Evolutionary conservation across 2,113 vertebrate species (phyloP).

Genomic region (Psettodes erumei): DNA sequence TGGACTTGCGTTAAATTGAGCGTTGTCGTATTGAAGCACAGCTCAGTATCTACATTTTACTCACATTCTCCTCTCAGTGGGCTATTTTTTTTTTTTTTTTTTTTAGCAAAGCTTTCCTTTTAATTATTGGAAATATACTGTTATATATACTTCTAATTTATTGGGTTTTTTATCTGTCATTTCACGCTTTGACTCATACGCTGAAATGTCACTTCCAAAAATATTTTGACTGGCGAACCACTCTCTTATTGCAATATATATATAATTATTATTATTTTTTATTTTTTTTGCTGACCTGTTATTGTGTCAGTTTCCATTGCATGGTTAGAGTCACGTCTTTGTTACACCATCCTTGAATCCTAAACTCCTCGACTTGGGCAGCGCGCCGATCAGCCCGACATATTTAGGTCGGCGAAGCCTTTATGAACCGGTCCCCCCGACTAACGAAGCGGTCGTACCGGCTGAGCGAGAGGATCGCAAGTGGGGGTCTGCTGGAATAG

Average conservation of each 20-base stretch:
- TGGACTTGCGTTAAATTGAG: neutral
- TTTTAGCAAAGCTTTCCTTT: too few relatives aligned
- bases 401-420: conserved; percentile 71
- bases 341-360: conserved; percentile 63
- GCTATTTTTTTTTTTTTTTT: conserved; percentile 1
- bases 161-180: neutral
- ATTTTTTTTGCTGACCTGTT: conserved; percentile 18
- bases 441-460: conserved; percentile 56
- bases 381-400: conserved; percentile 69
- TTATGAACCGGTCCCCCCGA: conserved; percentile 53
- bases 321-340: conserved; percentile 47
- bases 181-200: conserved; percentile 18
- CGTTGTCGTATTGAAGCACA: neutral
- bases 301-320: conserved; percentile 33
- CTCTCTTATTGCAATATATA: neutral
- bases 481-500: conserved; percentile 36
- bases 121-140: neutral
- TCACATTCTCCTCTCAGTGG: neutral
- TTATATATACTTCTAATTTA: conserved; percentile 4
- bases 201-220: conserved; percentile 3
- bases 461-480: conserved; percentile 12
- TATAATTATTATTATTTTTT: too few relatives aligned
- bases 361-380: conserved; percentile 56
- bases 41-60: conserved; percentile 19
- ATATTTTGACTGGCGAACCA: conserved; percentile 17